These are phyloP conservation scores for Smithornis capensis DNA, from an alignment of 2,113 vertebrate species.

Conservation along the genomic window DNA sequence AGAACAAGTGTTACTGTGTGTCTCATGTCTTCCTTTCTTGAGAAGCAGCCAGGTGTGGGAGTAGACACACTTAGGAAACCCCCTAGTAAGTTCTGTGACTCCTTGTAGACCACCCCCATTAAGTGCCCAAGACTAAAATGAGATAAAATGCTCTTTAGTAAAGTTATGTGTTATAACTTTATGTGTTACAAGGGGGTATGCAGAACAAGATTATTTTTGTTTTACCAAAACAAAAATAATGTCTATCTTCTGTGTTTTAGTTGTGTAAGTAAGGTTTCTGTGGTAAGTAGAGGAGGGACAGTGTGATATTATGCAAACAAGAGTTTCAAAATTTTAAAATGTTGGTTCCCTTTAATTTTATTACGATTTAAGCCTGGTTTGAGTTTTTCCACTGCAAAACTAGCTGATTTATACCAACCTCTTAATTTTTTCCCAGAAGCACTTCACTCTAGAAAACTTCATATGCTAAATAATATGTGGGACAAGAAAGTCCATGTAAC, in stretches of 20 bases:
- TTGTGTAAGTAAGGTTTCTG: neutral
- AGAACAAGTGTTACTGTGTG: conserved; percentile 2
- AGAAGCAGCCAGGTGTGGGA: conserved; percentile 35
- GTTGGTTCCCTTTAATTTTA: neutral
- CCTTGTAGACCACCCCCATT: neutral
- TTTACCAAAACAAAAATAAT: neutral
- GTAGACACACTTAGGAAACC: conserved; percentile 20
- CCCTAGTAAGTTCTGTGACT: neutral
- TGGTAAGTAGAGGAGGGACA: neutral
- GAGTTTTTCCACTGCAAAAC: neutral
- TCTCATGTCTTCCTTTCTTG: conserved; percentile 36
- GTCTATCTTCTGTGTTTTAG: neutral
- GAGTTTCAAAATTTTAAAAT: neutral
- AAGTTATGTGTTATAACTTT: too few relatives aligned
- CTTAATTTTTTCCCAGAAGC: neutral
- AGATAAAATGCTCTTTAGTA: neutral
- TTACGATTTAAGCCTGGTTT: neutral
- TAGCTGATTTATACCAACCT: neutral
- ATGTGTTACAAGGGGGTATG: neutral
- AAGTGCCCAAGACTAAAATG: neutral
- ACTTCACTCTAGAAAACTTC: neutral
- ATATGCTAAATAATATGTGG: neutral
- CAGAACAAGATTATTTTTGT: neutral
- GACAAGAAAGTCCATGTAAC: neutral
- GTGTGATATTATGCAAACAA: neutral